phyloP scores from a whole-genome alignment of 2,797 vertebrate species.

The Merluccius polli region DNA sequence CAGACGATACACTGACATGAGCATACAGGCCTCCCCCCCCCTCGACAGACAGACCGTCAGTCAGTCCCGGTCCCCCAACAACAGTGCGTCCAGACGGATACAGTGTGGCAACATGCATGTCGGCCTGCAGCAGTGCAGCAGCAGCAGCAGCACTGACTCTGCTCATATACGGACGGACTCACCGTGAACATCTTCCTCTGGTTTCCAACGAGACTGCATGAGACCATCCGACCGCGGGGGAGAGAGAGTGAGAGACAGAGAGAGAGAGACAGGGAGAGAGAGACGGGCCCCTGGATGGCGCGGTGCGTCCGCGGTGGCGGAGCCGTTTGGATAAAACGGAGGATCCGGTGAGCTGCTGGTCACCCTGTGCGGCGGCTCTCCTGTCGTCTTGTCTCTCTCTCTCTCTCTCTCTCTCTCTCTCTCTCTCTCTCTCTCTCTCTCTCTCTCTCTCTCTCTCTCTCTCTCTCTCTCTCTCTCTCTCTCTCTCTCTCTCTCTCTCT shows the following conservation, averaged over 20 bases:
- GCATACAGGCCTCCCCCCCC: slow-evolving; percentile 17
- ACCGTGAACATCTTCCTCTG: slow-evolving; percentile 67
- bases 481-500: slow-evolving; percentile 67
- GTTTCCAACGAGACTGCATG: slow-evolving; percentile 48
- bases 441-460: slow-evolving; percentile 1
- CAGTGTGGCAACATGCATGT: slow-evolving; percentile 43
- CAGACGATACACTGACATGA: slow-evolving; percentile 29
- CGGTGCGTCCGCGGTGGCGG: slow-evolving; percentile 37
- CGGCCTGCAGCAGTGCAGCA: slow-evolving; percentile 47
- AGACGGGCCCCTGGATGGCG: not conserved
- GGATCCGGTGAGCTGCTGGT: slow-evolving; percentile 55
- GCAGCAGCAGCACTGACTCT: slow-evolving; percentile 31
- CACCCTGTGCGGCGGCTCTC: slow-evolving; percentile 59
- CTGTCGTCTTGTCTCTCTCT: slow-evolving; percentile 69
- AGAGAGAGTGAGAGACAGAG: no score
- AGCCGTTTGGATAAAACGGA: slow-evolving; percentile 48
- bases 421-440: slow-evolving; percentile 58
- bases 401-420: slow-evolving; percentile 70
- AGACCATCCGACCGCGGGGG: slow-evolving; percentile 34
- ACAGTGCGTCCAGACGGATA: slow-evolving; percentile 29
- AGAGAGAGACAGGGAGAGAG: no score
- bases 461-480: not conserved
- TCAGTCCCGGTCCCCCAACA: slow-evolving; percentile 42
- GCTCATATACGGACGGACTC: slow-evolving; percentile 52
- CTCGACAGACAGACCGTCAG: no score